phyloP scores from a whole-genome alignment of 2,797 vertebrate genomes.

The Microhierax caerulescens region DNA sequence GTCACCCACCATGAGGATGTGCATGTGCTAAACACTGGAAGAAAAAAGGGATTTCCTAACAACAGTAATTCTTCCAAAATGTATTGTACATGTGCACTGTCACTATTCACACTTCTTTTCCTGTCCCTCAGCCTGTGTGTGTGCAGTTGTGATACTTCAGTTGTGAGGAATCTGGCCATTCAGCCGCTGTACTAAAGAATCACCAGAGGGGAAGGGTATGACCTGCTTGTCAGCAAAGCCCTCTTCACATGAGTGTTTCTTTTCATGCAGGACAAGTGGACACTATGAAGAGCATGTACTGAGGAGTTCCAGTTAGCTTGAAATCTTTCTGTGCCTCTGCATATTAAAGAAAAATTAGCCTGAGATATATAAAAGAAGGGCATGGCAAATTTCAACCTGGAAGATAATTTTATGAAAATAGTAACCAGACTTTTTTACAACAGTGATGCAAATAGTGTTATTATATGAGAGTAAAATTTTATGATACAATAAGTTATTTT shows the following conservation, averaged over 20 bases:
- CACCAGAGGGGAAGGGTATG: neutral
- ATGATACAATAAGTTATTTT: neutral
- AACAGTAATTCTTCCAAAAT: neutral
- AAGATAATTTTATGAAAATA: neutral
- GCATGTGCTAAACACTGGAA: neutral
- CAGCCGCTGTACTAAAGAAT: neutral
- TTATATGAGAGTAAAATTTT: neutral
- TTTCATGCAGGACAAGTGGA: neutral
- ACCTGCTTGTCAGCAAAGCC: neutral
- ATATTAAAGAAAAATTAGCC: neutral
- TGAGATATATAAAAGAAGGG: neutral
- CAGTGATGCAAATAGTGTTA: neutral
- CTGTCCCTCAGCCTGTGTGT: neutral
- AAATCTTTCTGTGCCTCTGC: neutral
- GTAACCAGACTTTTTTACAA: neutral
- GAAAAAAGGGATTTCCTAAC: neutral
- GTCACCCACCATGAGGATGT: neutral
- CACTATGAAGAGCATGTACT: neutral
- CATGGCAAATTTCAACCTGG: neutral
- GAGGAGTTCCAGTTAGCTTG: neutral
- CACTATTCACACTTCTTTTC: neutral
- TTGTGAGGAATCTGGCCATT: neutral
- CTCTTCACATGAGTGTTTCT: neutral
- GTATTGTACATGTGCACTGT: accelerated
- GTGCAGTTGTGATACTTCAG: neutral